Conservation (phyloP, 2,113 vertebrate genomes). For the Genyomyrus donnyi region DNA sequence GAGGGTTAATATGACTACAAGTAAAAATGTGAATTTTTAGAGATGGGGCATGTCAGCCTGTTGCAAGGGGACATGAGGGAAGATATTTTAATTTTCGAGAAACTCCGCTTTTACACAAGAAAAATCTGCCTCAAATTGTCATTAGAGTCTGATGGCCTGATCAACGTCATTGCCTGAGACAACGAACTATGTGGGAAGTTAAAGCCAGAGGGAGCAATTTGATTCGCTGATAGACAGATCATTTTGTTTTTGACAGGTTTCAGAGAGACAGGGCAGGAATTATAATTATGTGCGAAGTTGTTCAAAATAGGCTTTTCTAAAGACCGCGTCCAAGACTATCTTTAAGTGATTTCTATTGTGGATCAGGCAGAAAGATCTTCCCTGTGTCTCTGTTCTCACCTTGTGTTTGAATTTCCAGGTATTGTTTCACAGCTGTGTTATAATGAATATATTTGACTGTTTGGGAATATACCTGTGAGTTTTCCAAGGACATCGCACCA, state of each 20-base stretch:
- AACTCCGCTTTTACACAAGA: background rate
- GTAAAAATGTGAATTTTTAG: background rate
- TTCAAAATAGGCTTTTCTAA: slow-evolving; percentile 5
- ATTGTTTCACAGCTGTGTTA: background rate
- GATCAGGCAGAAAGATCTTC: background rate
- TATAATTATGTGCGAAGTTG: slow-evolving; percentile 1
- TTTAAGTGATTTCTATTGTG: background rate
- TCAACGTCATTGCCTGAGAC: background rate
- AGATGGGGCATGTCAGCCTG: background rate
- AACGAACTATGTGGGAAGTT: background rate
- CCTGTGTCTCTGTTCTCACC: background rate
- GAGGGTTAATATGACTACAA: background rate
- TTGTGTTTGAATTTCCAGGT: background rate
- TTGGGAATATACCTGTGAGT: background rate
- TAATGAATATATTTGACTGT: background rate
- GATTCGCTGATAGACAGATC: background rate
- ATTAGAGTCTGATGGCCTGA: slow-evolving; percentile 3
- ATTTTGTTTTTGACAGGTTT: slow-evolving; percentile 4
- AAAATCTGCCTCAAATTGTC: background rate
- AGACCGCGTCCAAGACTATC: background rate
- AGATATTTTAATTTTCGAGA: background rate
- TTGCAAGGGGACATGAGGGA: background rate
- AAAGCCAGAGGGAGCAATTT: slow-evolving; percentile 9
- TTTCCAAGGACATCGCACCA: background rate
- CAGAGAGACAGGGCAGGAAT: background rate